Percentiles rank a stretch among this genome's conserved stretches.
Conservation (phyloP, 2,113 vertebrate species). For the Aix galericulata region DNA sequence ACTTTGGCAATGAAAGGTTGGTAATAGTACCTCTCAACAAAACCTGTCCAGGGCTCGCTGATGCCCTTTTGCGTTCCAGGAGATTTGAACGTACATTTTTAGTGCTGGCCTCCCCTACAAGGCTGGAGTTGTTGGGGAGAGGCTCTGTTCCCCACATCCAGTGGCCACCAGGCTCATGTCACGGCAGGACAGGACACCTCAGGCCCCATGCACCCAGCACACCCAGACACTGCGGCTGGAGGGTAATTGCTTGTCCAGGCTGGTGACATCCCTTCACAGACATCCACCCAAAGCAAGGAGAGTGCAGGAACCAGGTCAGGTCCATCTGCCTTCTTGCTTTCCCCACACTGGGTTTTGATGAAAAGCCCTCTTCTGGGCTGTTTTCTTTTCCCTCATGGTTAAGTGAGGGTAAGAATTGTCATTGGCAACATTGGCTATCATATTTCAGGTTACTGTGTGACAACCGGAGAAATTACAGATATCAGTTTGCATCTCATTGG, state of each 20-base stretch:
- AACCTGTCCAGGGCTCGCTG: background rate
- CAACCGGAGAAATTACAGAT: background rate
- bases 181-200: too few relatives aligned
- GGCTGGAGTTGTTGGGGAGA: background rate
- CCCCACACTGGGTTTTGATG: background rate
- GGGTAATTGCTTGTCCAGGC: background rate
- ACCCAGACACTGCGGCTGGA: background rate
- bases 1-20: too few relatives aligned
- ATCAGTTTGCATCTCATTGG: background rate
- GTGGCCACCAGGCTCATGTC: background rate
- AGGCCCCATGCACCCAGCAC: background rate
- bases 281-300: background rate
- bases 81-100: background rate
- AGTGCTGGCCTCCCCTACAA: background rate
- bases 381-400: background rate
- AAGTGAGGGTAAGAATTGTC: accelerated
- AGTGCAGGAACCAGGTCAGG: background rate
- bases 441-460: background rate
- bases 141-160: too few relatives aligned
- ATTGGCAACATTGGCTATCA: accelerated
- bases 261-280: background rate
- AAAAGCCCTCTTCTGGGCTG: background rate
- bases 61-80: background rate
- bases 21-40: background rate
- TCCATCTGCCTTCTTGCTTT: background rate